These are phyloP conservation scores for Takifugu ocellatus DNA, from an alignment of 2,797 vertebrate genomes.

Conservation along the genomic window DNA sequence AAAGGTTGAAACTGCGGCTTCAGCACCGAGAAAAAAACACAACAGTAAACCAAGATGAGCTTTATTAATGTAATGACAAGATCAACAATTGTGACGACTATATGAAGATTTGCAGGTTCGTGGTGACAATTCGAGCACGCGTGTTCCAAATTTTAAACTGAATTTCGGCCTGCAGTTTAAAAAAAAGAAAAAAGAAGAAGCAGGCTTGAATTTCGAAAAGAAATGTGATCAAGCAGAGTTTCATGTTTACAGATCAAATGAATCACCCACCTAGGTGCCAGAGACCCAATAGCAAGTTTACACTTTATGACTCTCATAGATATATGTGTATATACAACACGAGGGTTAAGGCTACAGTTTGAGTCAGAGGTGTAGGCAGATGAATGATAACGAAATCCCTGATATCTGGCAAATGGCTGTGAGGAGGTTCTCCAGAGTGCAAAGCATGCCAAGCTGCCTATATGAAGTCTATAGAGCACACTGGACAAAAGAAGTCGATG, in stretches of 20 bases:
- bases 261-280: conserved; percentile 48
- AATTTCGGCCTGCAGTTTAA: conserved; percentile 16
- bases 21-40: conserved; percentile 6
- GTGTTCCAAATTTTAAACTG: conserved; percentile 48
- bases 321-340: conserved; percentile 59
- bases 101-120: conserved; percentile 58
- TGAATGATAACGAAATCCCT: conserved; percentile 80
- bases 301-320: conserved; percentile 51
- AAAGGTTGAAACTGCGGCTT: background rate
- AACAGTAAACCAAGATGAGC: conserved; percentile 72
- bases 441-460: conserved; percentile 76
- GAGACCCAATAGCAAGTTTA: conserved; percentile 69
- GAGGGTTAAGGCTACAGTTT: conserved; percentile 80
- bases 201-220: conserved; percentile 45
- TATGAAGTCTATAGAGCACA: conserved; percentile 59
- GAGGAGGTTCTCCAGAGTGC: conserved; percentile 72
- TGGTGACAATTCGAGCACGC: conserved; percentile 64
- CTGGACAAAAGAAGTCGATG: conserved; percentile 54
- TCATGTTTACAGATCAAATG: conserved; percentile 55
- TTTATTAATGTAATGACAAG: conserved; percentile 78
- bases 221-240: conserved; percentile 51
- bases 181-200: conserved; percentile 65
- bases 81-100: conserved; percentile 63
- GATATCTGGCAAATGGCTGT: conserved; percentile 79
- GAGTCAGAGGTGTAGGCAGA: conserved; percentile 71